These are phyloP conservation scores for Tachycineta bicolor DNA, from an alignment of 2,113 vertebrate genomes.

Conservation along the genomic window DNA sequence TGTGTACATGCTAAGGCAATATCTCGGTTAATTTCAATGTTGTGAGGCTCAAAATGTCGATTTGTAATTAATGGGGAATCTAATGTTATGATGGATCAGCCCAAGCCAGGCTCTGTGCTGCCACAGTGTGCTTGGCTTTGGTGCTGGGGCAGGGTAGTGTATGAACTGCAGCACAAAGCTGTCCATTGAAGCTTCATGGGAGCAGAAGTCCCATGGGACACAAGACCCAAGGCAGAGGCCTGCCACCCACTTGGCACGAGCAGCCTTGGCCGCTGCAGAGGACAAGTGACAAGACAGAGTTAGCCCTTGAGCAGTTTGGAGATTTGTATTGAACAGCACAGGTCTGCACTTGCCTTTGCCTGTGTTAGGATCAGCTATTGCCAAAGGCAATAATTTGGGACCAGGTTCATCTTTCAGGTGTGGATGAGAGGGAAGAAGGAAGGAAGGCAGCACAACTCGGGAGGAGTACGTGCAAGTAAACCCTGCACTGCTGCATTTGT, in stretches of 20 bases:
- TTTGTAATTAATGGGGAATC: not conserved
- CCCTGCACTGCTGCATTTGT: not conserved
- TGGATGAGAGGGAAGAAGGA: not conserved
- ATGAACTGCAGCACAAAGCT: not conserved
- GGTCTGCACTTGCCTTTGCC: not conserved
- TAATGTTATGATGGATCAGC: not conserved
- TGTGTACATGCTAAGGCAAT: not conserved
- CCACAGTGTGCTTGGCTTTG: not conserved
- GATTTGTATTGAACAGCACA: not conserved
- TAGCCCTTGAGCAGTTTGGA: not conserved
- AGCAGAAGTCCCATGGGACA: not conserved
- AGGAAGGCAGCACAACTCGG: not conserved
- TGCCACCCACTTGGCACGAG: accelerated
- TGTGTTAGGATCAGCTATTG: not conserved
- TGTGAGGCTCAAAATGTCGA: not conserved
- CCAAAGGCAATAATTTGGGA: not conserved
- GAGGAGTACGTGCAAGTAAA: not conserved
- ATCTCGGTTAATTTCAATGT: not conserved
- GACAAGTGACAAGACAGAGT: not conserved
- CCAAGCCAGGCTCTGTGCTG: not conserved
- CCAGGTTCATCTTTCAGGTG: not conserved
- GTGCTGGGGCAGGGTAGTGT: not conserved
- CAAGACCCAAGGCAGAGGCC: not conserved
- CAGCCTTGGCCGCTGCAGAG: not conserved
- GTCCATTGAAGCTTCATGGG: not conserved